Evolutionary conservation across 1,140 invertebrate genomes (phyloP).

Genomic region (Caenorhabditis latens): DNA sequence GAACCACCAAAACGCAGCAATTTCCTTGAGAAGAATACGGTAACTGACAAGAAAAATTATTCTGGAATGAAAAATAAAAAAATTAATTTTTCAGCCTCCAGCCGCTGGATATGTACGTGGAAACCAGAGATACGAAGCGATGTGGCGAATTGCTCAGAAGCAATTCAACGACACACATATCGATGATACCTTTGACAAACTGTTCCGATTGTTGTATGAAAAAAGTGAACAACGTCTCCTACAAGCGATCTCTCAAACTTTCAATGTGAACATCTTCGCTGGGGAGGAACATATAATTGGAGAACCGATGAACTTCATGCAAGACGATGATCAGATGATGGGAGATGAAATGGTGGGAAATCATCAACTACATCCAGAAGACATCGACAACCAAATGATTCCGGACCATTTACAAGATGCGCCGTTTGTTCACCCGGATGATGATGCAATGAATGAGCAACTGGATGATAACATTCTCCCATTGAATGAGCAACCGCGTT

Average conservation of each 20-base stretch:
- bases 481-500: too few species aligned
- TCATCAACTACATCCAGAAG: too few species aligned
- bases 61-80: neutral
- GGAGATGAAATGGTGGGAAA: too few species aligned
- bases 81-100: neutral
- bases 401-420: too few species aligned
- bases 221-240: neutral
- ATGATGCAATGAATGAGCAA: too few species aligned
- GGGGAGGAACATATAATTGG: neutral
- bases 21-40: constrained; percentile 20
- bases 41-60: neutral
- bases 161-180: neutral
- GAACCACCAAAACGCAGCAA: neutral
- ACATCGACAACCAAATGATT: too few species aligned
- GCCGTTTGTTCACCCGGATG: too few species aligned
- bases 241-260: neutral
- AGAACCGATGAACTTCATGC: too few species aligned
- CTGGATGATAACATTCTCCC: too few species aligned
- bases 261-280: neutral
- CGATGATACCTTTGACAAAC: neutral
- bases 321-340: too few species aligned
- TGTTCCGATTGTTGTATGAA: constrained; percentile 19
- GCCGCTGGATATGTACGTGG: constrained; percentile 22
- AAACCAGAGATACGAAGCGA: neutral
- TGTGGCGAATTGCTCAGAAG: constrained; percentile 26